Evolutionary conservation across 2,797 vertebrate genomes (phyloP), one percentile per base, ranked within the genome.

Genomic region (Basileuterus tristriatus): DNA sequence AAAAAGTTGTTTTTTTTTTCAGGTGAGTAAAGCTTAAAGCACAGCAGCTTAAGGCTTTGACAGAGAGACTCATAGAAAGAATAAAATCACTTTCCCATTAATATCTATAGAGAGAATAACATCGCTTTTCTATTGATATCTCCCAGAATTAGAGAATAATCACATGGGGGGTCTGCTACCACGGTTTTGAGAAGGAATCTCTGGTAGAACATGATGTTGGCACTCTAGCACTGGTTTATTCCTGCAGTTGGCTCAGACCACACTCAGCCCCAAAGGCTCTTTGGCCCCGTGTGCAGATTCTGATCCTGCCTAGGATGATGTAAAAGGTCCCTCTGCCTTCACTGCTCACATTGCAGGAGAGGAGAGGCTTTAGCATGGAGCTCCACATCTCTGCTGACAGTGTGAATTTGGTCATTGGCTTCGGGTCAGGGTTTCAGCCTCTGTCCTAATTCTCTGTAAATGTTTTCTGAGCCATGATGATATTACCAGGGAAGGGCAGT

Each of bases 361-460:
- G 22, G 29, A 34, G 20, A 83, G 49, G 46, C 15, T 37, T 90
- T 58, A 71, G 34, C 22, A 22, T 15, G 76, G 78, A 80, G 1
- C n/a, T 70, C 23, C 22, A 4, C 18, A 1, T 55, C 49, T 64
- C 78, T 85, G 75, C 50, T 80, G 75, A 92, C 68, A 80, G 24
- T 3, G 44, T 20, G 77, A 74, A 62, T 87, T 85, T 84, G 60
- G 64, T 62, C 81, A 19, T 19, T 77, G 87, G n/a, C 79, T 92
- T 69, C 1, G 0, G 77, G 83, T 88, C 83, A 82, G 63, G 32
- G 36, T 41, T 93, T 84, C 75, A 85, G 69, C 68, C 83, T 70
- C 68, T 60, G 46, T 53, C 68, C 56, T 70, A 74, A 74, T 70
- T 64, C 71, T 95, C 90, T 89, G 81, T 97, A 82, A 87, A 70